phyloP scores from a whole-genome alignment of 2,113 vertebrate species.

The Ramphastos sulfuratus region DNA sequence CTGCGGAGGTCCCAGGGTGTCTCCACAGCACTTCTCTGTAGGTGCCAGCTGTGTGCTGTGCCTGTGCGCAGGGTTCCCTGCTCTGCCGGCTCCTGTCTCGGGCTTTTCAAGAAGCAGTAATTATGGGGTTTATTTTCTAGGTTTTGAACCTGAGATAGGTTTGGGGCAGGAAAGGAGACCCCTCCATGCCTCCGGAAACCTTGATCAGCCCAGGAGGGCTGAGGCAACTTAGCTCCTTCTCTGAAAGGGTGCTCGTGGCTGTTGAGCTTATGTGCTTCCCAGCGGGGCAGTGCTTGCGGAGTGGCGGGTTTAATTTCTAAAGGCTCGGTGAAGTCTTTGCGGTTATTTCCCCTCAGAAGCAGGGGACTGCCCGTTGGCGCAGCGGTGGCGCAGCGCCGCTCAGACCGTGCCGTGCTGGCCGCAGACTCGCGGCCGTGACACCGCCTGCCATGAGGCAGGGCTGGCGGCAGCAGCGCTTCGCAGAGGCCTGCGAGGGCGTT shows the following conservation, averaged over 20 bases:
- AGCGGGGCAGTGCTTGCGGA: neutral
- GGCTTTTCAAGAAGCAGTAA: neutral
- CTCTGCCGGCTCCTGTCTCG: neutral
- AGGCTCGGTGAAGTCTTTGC: neutral
- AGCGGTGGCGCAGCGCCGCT: neutral
- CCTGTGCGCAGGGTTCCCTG: fast-evolving
- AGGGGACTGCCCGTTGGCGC: neutral
- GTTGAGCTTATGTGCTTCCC: neutral
- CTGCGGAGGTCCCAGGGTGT: neutral
- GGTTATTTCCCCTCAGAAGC: neutral
- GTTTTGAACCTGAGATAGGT: neutral
- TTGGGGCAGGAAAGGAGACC: neutral
- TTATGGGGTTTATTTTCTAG: fast-evolving
- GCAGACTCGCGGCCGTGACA: neutral
- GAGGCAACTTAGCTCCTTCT: neutral
- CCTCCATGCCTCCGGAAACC: neutral
- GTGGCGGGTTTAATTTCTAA: neutral
- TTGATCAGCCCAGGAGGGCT: neutral
- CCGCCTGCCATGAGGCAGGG: neutral
- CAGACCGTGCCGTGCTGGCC: neutral
- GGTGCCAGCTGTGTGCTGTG: neutral
- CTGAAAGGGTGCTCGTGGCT: neutral
- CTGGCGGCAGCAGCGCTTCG: fast-evolving
- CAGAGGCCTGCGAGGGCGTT: neutral
- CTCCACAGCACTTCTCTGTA: neutral